Evolutionary conservation across 2,797 vertebrate species (phyloP).

Genomic region (Tapera naevia): DNA sequence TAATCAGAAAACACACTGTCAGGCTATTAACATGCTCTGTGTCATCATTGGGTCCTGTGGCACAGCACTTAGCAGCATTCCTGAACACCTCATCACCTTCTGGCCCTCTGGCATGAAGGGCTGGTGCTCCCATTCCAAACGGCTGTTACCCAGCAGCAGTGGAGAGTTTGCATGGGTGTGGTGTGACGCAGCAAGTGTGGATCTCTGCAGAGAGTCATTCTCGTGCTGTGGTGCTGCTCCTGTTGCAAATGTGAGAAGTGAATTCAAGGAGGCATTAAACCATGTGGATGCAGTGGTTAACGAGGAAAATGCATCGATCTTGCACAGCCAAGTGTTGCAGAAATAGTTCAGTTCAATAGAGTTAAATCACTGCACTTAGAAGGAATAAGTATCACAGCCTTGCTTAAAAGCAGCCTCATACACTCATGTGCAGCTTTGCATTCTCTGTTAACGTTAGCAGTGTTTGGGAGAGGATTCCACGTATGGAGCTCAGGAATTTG

Average conservation of each 20-base stretch:
- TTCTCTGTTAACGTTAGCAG: not conserved
- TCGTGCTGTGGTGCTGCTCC: not conserved
- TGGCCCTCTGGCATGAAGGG: accelerated
- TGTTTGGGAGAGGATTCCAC: not conserved
- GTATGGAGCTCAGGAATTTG: not conserved
- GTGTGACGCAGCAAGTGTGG: accelerated
- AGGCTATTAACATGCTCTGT: accelerated
- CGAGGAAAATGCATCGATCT: not conserved
- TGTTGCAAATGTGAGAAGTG: too few relatives aligned
- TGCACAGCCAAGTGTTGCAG: not conserved
- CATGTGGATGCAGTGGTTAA: not conserved
- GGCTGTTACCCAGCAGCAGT: accelerated
- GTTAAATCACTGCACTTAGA: not conserved
- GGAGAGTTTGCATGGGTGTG: accelerated
- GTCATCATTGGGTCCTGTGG: not conserved
- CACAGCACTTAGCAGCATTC: not conserved
- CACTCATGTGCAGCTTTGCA: not conserved
- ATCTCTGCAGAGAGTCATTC: not conserved
- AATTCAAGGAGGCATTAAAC: not conserved
- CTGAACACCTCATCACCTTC: not conserved
- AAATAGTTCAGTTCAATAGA: not conserved
- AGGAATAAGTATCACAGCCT: not conserved
- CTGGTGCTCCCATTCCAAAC: not conserved
- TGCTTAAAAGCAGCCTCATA: not conserved
- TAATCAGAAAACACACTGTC: not conserved